Evolutionary conservation across 2,888 invertebrate species (phyloP), one percentile per base, ranked within the genome.

Genomic region (Pasiphila rectangulata): DNA sequence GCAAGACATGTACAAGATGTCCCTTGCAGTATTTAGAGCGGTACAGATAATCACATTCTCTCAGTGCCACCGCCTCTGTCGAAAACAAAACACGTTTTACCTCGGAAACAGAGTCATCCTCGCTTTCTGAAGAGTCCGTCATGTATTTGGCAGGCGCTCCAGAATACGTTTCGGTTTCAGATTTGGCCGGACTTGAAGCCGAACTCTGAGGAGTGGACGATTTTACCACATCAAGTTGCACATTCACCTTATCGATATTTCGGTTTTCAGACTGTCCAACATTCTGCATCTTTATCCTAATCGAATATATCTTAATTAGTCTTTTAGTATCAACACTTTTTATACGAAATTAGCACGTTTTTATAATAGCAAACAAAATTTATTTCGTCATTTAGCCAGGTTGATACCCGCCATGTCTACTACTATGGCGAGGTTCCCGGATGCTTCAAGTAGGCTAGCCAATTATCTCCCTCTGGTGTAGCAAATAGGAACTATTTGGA

Each of bases 41-140:
- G 84, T 88, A 83, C 85, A 83, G 87, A 86, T 86, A 85, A 83
- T 87, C 87, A 86, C 82, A 88, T 84, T 84, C 82, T 79, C 82
- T 77, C 70, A 75, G 78, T 87, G 86, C 86, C 85, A 84, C 84
- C 86, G 86, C 87, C 87, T 87, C 83, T 78, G 63, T 74, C 73
- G 77, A 86, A 88, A 87, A 88, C 87, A 87, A 87, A 87, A 88
- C 87, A 87, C 87, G 85, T 87, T 88, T 92, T 93, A 97, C 97
- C 96, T 97, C 97, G 75, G 96, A 97, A 83, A 96, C 96, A 90
- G 97, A 97, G 86, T 97, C 97, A 90, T 97, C 97, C 87, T 97
- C 97, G 86, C 96, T 97, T 91, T 96, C 97, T 75, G 97, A 97
- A 84, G 96, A 93, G 91, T 96, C 96, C 88, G 95, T 94, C 91